Percentiles rank a stretch among this genome's conserved stretches.
phyloP scores from a whole-genome alignment of 2,888 invertebrate species.

The Notodromas monacha region DNA sequence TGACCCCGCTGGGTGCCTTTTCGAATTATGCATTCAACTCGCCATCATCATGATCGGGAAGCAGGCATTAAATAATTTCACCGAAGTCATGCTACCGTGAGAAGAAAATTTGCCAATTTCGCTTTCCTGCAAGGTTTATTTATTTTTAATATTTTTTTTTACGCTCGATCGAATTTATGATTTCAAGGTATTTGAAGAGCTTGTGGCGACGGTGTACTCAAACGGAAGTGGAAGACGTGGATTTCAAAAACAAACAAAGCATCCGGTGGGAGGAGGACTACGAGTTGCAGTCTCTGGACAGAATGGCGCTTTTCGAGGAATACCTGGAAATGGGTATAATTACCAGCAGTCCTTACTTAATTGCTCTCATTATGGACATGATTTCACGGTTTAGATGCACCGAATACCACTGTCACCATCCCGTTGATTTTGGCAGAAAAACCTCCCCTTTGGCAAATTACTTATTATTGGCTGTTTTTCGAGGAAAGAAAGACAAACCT shows the following conservation, averaged over 20 bases:
- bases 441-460: too few relatives aligned
- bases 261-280: constrained; percentile 73
- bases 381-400: too few relatives aligned
- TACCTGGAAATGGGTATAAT: constrained; percentile 81
- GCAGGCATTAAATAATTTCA: constrained; percentile 64
- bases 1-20: constrained; percentile 69
- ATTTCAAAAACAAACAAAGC: background rate
- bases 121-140: too few relatives aligned
- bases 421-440: too few relatives aligned
- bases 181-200: constrained; percentile 42
- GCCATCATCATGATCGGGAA: constrained; percentile 85
- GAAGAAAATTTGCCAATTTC: constrained; percentile 5
- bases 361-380: too few relatives aligned
- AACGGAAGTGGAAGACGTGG: background rate
- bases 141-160: constrained; percentile 2
- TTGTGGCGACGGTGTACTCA: constrained; percentile 33
- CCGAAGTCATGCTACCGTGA: constrained; percentile 62
- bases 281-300: constrained; percentile 55
- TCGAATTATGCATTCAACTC: constrained; percentile 59
- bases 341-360: background rate
- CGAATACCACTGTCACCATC: too few relatives aligned
- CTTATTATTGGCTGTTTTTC: too few relatives aligned
- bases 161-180: background rate
- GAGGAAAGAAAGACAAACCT: too few relatives aligned
- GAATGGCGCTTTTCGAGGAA: constrained; percentile 70